A percentile compares a stretch with the other conserved stretches of the same genome.
These are phyloP conservation scores for Pseudomyrmex gracilis DNA, from an alignment of 1,140 invertebrate species.

Conservation along the genomic window DNA sequence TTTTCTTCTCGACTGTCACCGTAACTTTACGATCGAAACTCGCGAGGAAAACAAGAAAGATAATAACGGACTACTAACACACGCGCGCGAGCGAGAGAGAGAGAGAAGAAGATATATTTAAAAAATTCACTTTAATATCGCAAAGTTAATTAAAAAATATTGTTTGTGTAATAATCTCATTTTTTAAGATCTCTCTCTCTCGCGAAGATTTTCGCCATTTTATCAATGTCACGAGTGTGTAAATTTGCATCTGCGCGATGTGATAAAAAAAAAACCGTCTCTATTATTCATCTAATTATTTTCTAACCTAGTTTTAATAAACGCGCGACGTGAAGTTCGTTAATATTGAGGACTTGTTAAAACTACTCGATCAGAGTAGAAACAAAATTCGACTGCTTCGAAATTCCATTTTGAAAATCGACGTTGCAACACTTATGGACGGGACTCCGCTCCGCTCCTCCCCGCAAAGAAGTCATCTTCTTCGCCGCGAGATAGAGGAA, in stretches of 20 bases:
- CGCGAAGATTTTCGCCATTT: background rate
- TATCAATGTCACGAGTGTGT: no score
- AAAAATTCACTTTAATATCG: conserved; percentile 14
- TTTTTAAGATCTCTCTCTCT: background rate
- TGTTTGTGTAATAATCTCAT: background rate
- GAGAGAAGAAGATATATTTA: background rate
- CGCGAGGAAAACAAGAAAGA: background rate
- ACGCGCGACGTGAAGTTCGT: background rate
- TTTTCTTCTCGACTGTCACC: conserved; percentile 26
- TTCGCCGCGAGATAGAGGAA: background rate
- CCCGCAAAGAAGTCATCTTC: conserved; percentile 4
- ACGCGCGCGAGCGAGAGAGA: background rate
- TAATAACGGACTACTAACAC: background rate
- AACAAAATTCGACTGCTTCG: conserved; percentile 30
- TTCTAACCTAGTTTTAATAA: background rate
- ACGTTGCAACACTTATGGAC: conserved; percentile 41
- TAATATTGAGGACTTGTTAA: conserved; percentile 24
- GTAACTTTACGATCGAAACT: conserved; percentile 41
- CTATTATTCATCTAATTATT: background rate
- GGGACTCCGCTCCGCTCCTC: background rate
- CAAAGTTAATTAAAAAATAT: background rate
- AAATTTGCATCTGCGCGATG: no score
- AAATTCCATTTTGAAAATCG: conserved; percentile 46
- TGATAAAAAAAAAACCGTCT: conserved; percentile 14
- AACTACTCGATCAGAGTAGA: conserved; percentile 25